phyloP scores from a whole-genome alignment of 2,888 invertebrate species.

The Chalcis sispes region DNA sequence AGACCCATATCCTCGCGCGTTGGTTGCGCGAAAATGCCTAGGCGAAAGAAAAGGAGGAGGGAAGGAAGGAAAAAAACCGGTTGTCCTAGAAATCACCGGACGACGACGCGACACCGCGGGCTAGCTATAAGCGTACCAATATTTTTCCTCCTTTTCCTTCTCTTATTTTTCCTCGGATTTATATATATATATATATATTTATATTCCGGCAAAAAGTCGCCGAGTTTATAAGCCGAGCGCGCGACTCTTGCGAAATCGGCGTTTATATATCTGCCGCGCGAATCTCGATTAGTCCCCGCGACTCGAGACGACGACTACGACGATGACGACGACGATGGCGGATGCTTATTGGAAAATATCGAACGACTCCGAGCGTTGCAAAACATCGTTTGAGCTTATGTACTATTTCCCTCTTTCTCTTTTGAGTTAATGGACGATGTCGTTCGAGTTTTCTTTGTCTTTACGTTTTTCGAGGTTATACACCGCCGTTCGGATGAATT shows the following conservation, averaged over 20 bases:
- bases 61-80: conserved; percentile 30
- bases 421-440: neutral
- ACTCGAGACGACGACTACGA: too few relatives aligned
- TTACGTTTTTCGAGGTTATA: neutral
- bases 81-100: conserved; percentile 52
- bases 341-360: conserved; percentile 49
- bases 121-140: conserved; percentile 12
- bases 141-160: conserved; percentile 26
- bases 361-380: conserved; percentile 2
- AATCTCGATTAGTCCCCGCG: conserved; percentile 42
- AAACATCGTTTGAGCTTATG: neutral
- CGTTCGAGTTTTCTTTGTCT: neutral
- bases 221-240: neutral
- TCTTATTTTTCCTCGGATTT: neutral
- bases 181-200: too few relatives aligned
- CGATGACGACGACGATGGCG: conserved; percentile 4
- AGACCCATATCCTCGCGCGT: neutral
- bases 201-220: conserved; percentile 52
- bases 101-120: conserved; percentile 36
- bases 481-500: neutral
- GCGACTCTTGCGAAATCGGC: conserved; percentile 42
- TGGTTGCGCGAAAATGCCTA: conserved; percentile 12
- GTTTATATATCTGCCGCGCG: conserved; percentile 33
- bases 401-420: neutral
- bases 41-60: neutral